Evolutionary conservation across 1,140 invertebrate genomes (phyloP).

Genomic region (Leptinotarsa texana): DNA sequence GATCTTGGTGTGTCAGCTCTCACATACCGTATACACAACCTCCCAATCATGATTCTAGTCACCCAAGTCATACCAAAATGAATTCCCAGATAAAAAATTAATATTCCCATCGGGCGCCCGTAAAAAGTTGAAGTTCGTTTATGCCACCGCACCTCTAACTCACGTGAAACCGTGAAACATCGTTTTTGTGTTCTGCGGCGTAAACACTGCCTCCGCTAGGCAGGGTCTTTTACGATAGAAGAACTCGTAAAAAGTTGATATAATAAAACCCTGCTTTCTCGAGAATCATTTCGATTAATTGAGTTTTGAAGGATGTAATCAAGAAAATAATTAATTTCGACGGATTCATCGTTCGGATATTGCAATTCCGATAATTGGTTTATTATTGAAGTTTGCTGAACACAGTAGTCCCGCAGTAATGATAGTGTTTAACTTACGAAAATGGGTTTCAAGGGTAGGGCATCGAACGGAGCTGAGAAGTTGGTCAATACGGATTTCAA

Average conservation of each 20-base stretch:
- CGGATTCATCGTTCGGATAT: background rate
- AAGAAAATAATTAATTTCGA: background rate
- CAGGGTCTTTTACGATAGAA: background rate
- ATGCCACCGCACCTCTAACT: background rate
- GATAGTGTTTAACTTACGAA: background rate
- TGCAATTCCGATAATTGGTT: background rate
- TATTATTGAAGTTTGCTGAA: conserved; percentile 4
- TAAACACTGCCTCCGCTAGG: background rate
- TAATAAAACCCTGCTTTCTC: background rate
- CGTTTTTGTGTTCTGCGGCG: background rate
- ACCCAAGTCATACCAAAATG: no score
- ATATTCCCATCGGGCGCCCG: background rate
- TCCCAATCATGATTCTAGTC: no score
- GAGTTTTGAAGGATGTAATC: conserved; percentile 8
- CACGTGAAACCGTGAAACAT: background rate
- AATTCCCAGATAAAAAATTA: background rate
- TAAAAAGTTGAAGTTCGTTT: background rate
- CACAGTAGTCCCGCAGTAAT: background rate
- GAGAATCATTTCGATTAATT: conserved; percentile 4
- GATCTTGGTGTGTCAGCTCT: no score
- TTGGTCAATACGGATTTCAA: background rate
- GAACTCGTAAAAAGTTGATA: conserved; percentile 1
- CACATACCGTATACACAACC: no score
- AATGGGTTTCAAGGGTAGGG: conserved; percentile 2
- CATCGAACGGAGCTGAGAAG: background rate